These are phyloP conservation scores for Hybos culiciformis DNA, from an alignment of 2,888 invertebrate genomes.

Conservation along the genomic window DNA sequence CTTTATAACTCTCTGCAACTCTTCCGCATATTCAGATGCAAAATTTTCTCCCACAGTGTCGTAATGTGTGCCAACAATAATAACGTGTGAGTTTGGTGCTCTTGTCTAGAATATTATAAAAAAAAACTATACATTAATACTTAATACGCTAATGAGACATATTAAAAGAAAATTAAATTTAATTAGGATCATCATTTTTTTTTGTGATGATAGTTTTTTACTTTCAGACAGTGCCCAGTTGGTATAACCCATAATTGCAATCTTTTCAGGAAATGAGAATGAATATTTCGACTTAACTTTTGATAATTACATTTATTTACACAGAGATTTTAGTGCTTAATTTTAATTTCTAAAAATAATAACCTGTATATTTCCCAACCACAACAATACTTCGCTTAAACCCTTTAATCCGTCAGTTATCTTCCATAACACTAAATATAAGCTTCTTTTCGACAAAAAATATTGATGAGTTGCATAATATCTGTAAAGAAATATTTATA, in stretches of 20 bases:
- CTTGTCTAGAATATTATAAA: constrained; percentile 42
- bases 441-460: constrained; percentile 85
- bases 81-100: constrained; percentile 91
- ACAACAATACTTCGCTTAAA: constrained; percentile 78
- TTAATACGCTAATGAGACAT: neutral
- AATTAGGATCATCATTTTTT: too few relatives aligned
- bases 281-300: neutral
- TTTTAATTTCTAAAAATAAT: too few relatives aligned
- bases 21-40: constrained; percentile 42
- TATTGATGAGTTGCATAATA: constrained; percentile 99
- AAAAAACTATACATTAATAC: neutral
- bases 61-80: constrained; percentile 93
- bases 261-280: constrained; percentile 1
- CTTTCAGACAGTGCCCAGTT: too few relatives aligned
- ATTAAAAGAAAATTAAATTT: neutral
- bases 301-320: too few relatives aligned
- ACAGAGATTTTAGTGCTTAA: too few relatives aligned
- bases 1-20: constrained; percentile 75
- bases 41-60: constrained; percentile 54
- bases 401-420: constrained; percentile 85
- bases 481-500: constrained; percentile 32
- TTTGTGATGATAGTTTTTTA: too few relatives aligned
- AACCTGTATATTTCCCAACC: constrained; percentile 83
- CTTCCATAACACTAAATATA: constrained; percentile 92
- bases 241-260: too few relatives aligned